Evolutionary conservation across 2,888 invertebrate genomes (phyloP).

Genomic region (Choristoneura rosaceana): DNA sequence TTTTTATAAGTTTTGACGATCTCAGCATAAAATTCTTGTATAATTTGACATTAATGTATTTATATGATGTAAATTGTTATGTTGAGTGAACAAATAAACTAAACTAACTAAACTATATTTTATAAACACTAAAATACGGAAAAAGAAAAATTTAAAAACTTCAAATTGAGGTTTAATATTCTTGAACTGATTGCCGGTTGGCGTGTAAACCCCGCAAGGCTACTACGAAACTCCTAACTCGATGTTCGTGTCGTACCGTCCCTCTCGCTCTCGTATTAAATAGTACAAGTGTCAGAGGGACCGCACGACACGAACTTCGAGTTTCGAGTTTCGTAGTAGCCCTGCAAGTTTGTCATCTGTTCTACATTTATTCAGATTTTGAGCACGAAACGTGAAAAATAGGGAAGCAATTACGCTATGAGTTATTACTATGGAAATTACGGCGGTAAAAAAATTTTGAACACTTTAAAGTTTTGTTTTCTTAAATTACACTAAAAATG

Average conservation of each 20-base stretch:
- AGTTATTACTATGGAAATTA: not conserved
- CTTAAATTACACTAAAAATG: too few species aligned
- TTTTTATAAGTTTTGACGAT: too few species aligned
- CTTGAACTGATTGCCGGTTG: conserved; percentile 6
- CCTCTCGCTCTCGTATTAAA: too few species aligned
- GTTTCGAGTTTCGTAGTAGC: too few species aligned
- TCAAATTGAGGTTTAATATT: not conserved
- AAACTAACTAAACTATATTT: not conserved
- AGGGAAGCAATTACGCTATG: not conserved
- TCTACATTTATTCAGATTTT: conserved; percentile 6
- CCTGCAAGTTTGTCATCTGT: conserved; percentile 24
- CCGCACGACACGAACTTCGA: too few species aligned
- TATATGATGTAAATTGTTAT: too few species aligned
- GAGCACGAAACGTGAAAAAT: conserved; percentile 14
- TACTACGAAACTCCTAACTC: too few species aligned
- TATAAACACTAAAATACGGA: not conserved
- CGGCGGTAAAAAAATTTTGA: not conserved
- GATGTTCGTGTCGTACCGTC: too few species aligned
- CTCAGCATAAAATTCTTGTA: too few species aligned
- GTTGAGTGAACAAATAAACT: not conserved
- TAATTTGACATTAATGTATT: too few species aligned
- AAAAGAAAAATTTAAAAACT: not conserved
- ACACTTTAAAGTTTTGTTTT: not conserved
- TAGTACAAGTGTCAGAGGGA: too few species aligned
- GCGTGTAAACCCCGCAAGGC: conserved; percentile 12